Base-by-base conservation (phyloP, 30 jellyfish, hydroid and myxozoan genomes). In the Hydractinia symbiolongicarpus region DNA sequence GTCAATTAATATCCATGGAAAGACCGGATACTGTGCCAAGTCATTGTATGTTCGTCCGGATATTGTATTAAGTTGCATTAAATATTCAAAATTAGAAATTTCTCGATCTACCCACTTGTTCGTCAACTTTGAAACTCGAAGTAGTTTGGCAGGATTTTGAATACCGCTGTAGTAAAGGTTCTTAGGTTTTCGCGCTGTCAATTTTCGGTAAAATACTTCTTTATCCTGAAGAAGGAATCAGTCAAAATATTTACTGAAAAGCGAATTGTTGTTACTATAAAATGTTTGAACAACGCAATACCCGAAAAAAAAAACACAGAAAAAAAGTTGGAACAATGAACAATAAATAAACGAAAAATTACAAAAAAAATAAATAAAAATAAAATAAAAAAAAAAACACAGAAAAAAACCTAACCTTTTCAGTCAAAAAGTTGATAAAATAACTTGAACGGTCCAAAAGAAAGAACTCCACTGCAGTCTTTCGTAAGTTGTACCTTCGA, bases 11-110 rank as follows among this genome's bases (percentile, higher is more conserved):
- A 93, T 90, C 99, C 99, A 93, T 4, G 99, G 99, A 71, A 93
- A 88, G 8, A 93, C 96, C 7, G 99, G 99, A 77, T 93, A 93
- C 86, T 93, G 99, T 4, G 99, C 95, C 6, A 93, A 77, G 69
- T 93, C 99, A 55, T 93, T 93, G 82, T 84, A 93, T 55, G 96
- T 93, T 54, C 99, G 87, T 56, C 99, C 99, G 4, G 99, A 96
- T 44, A 88, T 88, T 56, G 96, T 93, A 66, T 93, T 93, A 66
- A 93, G 78, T 76, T 88, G 96, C 96, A 93, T 88, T 7, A 93
- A 76, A 61, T 93, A 93, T 50, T 88, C 96, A 66, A 93, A 93
- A 56, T 93, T 93, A 11, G 95, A 79, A 66, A 93, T 93, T 75
- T 93, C 95, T 67, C 99, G 66, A 15, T 82, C 82, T 8, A 88